A percentile compares a stretch with the other conserved stretches of the same genome.
Evolutionary conservation across 2,797 vertebrate genomes (phyloP).

Genomic region (Onychomys torridus): DNA sequence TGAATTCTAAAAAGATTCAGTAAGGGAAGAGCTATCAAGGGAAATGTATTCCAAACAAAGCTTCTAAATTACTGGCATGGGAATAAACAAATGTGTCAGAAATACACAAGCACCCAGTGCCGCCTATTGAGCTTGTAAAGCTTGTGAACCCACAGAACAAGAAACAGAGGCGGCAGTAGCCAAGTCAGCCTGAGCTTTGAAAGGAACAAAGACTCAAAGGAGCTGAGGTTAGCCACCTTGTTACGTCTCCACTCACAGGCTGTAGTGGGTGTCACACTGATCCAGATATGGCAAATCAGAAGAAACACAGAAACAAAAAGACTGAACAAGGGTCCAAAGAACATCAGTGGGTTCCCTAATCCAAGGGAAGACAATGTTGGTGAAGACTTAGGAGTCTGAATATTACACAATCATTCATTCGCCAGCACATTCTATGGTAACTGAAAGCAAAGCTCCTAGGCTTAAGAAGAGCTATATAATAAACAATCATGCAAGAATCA

Average conservation of each 20-base stretch:
- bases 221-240: rapidly evolving
- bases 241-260: neutral
- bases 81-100: conserved; percentile 18
- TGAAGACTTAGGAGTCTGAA: neutral
- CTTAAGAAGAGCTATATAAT: neutral
- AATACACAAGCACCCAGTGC: neutral
- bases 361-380: neutral
- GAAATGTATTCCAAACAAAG: neutral
- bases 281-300: neutral
- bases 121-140: neutral
- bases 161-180: neutral
- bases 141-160: neutral
- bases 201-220: neutral
- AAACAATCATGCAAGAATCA: conserved; percentile 1
- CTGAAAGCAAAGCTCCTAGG: neutral
- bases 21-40: neutral
- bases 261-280: neutral
- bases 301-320: conserved; percentile 38
- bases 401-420: neutral
- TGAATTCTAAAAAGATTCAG: conserved; percentile 44
- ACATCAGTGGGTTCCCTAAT: neutral
- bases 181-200: neutral
- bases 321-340: neutral
- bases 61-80: neutral
- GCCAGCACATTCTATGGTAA: neutral